Base-by-base conservation (phyloP, 2,113 vertebrate genomes). In the Coptodon rendalli region DNA sequence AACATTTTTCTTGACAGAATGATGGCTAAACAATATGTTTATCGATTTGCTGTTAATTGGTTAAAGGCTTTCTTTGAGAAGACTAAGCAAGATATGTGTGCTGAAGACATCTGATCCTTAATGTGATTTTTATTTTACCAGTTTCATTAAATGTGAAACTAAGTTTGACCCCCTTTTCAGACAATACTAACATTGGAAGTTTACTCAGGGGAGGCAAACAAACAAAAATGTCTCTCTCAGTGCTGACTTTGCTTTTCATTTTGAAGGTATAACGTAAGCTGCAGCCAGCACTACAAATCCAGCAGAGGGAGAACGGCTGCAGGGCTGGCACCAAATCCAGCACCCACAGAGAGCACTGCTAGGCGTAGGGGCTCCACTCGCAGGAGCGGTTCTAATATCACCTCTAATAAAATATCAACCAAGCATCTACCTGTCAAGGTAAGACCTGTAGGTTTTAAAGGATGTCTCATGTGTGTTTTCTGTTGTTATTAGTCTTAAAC, bases 261-360 rank as follows among this genome's bases (percentile, higher is more conserved):
- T 83, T 8, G 2, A 91, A 99, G 98, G 96, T 99, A 99, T 94
- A 99, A 99, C 1, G 98, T 99, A 73, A 99, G 98, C 96, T 99
- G 98, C 91, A 99, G 98, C 85, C 97, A 99, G 87, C 98, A 98
- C 94, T 98, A 97, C 83, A 97, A 98, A 61, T 88, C 97, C 34
- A 98, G 98, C 88, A 96, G 97, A 71, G 97, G 98, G 85, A 97
- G 98, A 89, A 97, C 96, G 87, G 96, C 96, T 34, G 97, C 96
- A 6, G 90, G 86, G 19, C 89, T 97, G 8, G 93, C 97, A 22
- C 96, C 97, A 38, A 96, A 96, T 27, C 96, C 96, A 13, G 94
- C 95, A 0, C 96, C 96, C 5, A 95, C 97, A 0, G 95, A 96
- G 94, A 95, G 11, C 91, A 92, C 79, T 73, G 90, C 83, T 1